phyloP scores from a whole-genome alignment of 2,113 vertebrate species.

The Psittacus erithacus region DNA sequence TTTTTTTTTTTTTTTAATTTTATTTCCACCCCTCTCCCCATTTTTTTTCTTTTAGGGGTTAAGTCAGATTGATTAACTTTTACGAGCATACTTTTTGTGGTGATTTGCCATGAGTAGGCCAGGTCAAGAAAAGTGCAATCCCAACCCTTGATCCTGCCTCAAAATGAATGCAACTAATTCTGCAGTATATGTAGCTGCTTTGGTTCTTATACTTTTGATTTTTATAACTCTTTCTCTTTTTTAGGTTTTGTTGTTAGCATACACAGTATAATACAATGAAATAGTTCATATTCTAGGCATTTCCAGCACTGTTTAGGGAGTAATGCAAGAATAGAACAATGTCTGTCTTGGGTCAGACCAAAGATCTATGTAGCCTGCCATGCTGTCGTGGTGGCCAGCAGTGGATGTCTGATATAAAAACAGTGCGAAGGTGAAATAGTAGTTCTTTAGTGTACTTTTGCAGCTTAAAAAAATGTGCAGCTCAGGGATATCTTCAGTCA shows the following conservation, averaged over 20 bases:
- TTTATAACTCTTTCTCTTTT: background rate
- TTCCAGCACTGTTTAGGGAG: background rate
- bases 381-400: background rate
- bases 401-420: background rate
- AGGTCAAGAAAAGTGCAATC: background rate
- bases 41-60: background rate
- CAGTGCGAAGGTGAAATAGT: rapidly evolving
- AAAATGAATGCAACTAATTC: background rate
- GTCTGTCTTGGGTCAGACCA: background rate
- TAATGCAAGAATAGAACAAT: background rate
- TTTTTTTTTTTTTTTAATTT: background rate
- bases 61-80: background rate
- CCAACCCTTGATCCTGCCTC: background rate
- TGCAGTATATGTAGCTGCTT: background rate
- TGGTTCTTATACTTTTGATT: background rate
- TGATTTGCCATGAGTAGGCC: background rate
- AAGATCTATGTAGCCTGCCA: background rate
- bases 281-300: background rate
- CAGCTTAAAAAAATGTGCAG: background rate
- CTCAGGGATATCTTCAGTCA: background rate
- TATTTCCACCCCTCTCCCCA: too few relatives aligned
- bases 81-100: background rate
- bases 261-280: background rate
- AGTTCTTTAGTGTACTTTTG: background rate
- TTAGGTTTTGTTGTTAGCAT: background rate